Conservation (phyloP, 2,888 invertebrate species). For the Corythucha ciliata region DNA sequence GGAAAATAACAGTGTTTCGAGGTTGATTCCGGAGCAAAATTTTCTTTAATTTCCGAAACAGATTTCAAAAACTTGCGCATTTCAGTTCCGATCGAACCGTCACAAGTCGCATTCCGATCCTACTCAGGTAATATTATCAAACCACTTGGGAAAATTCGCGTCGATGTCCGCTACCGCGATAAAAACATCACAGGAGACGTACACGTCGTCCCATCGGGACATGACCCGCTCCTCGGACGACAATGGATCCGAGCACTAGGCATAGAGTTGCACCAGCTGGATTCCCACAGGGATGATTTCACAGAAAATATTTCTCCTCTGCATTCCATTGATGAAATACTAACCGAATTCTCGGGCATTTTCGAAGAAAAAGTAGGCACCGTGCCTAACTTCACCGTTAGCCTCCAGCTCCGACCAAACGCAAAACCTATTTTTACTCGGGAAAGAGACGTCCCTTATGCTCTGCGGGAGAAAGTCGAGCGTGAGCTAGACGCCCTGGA, state of each 20-base stretch:
- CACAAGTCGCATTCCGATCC: slow-evolving; percentile 15
- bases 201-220: slow-evolving; percentile 10
- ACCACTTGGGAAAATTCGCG: slow-evolving; percentile 17
- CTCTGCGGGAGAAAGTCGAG: slow-evolving; percentile 1
- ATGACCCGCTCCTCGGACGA: slow-evolving; percentile 15
- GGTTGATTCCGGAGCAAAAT: slow-evolving; percentile 15
- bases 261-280: slow-evolving; percentile 12
- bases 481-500: slow-evolving; percentile 1
- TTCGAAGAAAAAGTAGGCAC: slow-evolving; percentile 14
- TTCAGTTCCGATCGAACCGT: slow-evolving; percentile 13
- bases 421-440: slow-evolving; percentile 12
- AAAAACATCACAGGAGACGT: slow-evolving; percentile 6
- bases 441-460: slow-evolving; percentile 20
- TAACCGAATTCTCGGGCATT: slow-evolving; percentile 6
- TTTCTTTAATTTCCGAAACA: slow-evolving; percentile 16
- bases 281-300: neutral
- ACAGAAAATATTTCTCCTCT: slow-evolving; percentile 1
- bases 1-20: slow-evolving; percentile 17
- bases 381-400: slow-evolving; percentile 12
- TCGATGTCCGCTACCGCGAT: slow-evolving; percentile 7
- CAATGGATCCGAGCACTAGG: slow-evolving; percentile 15
- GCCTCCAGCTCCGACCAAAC: slow-evolving; percentile 6
- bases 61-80: slow-evolving; percentile 6
- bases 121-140: slow-evolving; percentile 9
- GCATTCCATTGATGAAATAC: slow-evolving; percentile 14